Conservation (phyloP, 2,888 invertebrate genomes). For the Callosobruchus maculatus region DNA sequence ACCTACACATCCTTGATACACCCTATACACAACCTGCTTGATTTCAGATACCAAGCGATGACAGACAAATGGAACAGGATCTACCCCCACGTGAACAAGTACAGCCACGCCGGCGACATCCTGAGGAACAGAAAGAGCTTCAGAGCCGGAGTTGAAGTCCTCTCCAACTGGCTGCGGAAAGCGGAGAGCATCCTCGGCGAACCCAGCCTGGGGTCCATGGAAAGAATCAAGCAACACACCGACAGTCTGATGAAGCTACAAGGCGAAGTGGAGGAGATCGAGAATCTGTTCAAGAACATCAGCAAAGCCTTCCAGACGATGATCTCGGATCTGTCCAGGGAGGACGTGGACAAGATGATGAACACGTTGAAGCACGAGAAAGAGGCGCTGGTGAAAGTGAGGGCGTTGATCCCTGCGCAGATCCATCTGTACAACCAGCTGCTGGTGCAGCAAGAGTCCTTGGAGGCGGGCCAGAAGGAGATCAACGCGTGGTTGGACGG, state of each 20-base stretch:
- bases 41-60: constrained; percentile 61
- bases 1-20: too few relatives aligned
- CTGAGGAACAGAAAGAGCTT: constrained; percentile 78
- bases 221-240: constrained; percentile 76
- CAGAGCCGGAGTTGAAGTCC: constrained; percentile 66
- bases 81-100: constrained; percentile 80
- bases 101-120: constrained; percentile 85
- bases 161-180: constrained; percentile 76
- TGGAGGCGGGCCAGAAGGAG: constrained; percentile 84
- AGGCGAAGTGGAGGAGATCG: constrained; percentile 79
- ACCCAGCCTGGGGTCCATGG: constrained; percentile 69
- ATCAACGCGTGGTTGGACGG: constrained; percentile 82
- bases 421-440: constrained; percentile 80
- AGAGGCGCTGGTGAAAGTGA: constrained; percentile 79
- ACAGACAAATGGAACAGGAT: constrained; percentile 80
- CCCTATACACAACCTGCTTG: too few relatives aligned
- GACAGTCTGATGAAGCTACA: constrained; percentile 74
- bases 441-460: constrained; percentile 82
- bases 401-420: constrained; percentile 78
- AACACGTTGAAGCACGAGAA: constrained; percentile 82
- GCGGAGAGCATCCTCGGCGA: constrained; percentile 69
- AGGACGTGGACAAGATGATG: constrained; percentile 90
- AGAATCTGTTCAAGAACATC: constrained; percentile 84
- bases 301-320: constrained; percentile 90
- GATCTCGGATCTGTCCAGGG: constrained; percentile 84